Evolutionary conservation across 2,797 vertebrate genomes (phyloP).

Genomic region (Alcedo quadribrachys): DNA sequence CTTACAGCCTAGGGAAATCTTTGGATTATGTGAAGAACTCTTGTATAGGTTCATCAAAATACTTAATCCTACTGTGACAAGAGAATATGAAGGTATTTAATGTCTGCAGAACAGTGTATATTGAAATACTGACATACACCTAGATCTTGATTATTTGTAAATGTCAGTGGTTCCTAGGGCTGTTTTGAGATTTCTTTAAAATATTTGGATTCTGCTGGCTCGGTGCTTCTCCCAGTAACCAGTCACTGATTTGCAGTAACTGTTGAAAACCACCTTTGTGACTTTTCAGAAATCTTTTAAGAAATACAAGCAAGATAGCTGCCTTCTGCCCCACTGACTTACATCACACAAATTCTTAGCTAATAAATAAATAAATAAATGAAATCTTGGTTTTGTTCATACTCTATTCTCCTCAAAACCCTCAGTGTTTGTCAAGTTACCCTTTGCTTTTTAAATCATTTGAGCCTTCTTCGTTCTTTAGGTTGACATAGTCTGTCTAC

Average conservation of each 20-base stretch:
- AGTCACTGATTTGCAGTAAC: not conserved
- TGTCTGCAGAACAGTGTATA: rapidly evolving
- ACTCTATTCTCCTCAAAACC: not conserved
- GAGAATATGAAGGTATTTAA: not conserved
- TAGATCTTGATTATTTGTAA: not conserved
- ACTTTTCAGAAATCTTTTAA: not conserved
- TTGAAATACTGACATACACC: not conserved
- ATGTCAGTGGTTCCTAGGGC: not conserved
- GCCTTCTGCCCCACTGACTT: not conserved
- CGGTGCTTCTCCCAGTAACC: not conserved
- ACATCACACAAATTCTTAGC: not conserved
- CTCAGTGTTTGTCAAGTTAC: not conserved
- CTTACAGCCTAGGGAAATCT: not conserved
- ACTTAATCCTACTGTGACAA: not conserved
- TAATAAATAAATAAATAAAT: not conserved
- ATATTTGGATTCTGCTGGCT: not conserved
- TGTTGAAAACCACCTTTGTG: not conserved
- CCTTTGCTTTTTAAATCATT: not conserved
- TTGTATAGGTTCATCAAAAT: not conserved
- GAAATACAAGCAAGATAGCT: not conserved
- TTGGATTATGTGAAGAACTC: not conserved
- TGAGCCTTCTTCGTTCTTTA: not conserved
- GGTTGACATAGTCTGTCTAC: not conserved
- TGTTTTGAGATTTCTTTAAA: not conserved
- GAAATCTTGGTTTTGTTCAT: not conserved